A percentile compares a stretch with the other conserved stretches of the same genome.
phyloP scores from a whole-genome alignment of 2,113 vertebrate genomes.

The Zosterops lateralis region DNA sequence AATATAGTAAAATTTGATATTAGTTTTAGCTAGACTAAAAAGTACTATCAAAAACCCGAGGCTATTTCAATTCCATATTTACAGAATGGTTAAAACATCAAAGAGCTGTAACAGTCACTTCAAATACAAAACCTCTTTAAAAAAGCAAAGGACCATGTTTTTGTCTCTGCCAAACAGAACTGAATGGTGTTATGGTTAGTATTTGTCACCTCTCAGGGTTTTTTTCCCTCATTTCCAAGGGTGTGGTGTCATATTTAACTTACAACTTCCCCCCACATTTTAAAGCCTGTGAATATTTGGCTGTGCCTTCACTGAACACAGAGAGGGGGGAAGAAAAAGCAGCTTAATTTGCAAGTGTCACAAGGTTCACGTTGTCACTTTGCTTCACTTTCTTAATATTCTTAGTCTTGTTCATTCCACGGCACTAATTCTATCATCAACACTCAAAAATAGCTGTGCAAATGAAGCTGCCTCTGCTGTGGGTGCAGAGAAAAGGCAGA shows the following conservation, averaged over 20 bases:
- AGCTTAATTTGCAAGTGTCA: not conserved
- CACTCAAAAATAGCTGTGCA: not conserved
- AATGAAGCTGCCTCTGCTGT: not conserved
- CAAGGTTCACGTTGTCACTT: not conserved
- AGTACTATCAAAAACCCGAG: not conserved
- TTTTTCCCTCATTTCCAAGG: not conserved
- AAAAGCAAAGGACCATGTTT: not conserved
- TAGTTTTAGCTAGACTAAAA: not conserved
- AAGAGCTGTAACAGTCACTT: not conserved
- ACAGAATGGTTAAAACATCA: not conserved
- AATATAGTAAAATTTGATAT: not conserved
- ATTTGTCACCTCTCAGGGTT: accelerated
- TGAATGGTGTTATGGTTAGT: not conserved
- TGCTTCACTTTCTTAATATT: not conserved
- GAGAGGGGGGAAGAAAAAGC: accelerated
- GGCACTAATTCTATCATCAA: not conserved
- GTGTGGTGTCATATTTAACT: not conserved
- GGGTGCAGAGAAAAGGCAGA: not conserved
- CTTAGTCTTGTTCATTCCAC: not conserved
- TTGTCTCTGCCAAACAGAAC: not conserved
- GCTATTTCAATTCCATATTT: not conserved
- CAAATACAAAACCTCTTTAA: not conserved
- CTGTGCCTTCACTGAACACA: not conserved
- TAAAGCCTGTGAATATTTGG: not conserved
- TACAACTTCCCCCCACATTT: not conserved